Evolutionary conservation across 1,140 invertebrate genomes (phyloP), one percentile per base, ranked within the genome.

Genomic region (Zophobas atratus): DNA sequence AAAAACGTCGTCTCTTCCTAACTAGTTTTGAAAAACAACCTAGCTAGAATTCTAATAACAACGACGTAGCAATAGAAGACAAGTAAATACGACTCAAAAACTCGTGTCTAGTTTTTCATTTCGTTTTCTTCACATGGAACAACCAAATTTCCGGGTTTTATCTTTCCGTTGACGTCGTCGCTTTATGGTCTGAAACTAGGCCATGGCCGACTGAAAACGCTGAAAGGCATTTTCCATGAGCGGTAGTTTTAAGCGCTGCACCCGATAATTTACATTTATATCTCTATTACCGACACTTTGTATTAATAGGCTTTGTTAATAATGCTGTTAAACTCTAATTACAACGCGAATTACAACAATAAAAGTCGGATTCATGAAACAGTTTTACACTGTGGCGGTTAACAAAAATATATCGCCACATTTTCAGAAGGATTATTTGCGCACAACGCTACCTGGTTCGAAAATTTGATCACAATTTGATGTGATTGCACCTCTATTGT

Each of bases 71-170:
- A 6, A n/a, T 33, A 32, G 6, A 0, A 57, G 34, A 46, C 34
- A 63, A 63, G 57, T 38, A 6, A 63, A 63, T 63, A 63, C 36
- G 57, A 6, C 55, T 33, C 6, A 63, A 39, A 63, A 39, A 63
- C 38, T 8, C 43, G 38, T 43, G 20, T 36, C 55, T 6, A 67
- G 6, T 67, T 67, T 67, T 67, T 67, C 60, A 67, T 67, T 67
- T 43, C 60, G 43, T n/a, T 67, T 67, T 67, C 39, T 43, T 67
- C 32, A 41, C 60, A 67, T 67, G 60, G 41, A 67, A 67, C 60
- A 67, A n/a, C 60, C 39, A 67, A 67, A 67, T 67, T 67, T 67
- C 60, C 60, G 60, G 39, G 39, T 67, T 67, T 67, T 67, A 67
- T 67, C 60, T 67, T 67, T 39, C 60, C 60, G 60, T 43, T 67